Conservation (phyloP, 2,888 invertebrate genomes). For the Volucella zonaria region DNA sequence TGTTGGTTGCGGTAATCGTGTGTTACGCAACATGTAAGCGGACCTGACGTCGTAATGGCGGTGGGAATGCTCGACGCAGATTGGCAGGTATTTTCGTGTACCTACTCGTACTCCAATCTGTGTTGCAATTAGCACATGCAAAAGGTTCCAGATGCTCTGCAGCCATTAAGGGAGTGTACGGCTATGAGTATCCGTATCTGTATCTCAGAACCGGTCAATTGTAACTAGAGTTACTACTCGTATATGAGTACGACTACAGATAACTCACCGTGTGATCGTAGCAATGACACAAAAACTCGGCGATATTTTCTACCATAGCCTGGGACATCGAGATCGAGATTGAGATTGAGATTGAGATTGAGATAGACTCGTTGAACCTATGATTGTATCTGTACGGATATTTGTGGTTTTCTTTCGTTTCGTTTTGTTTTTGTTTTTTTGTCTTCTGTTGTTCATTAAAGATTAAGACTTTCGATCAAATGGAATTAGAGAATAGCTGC, state of each 20-base stretch:
- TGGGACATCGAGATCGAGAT: neutral
- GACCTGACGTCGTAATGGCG: conserved; percentile 63
- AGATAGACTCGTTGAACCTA: neutral
- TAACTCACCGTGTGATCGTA: conserved; percentile 23
- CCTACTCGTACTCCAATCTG: conserved; percentile 25
- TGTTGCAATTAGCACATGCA: conserved; percentile 52
- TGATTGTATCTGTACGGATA: neutral
- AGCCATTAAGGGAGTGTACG: conserved; percentile 53
- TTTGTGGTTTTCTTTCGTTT: neutral
- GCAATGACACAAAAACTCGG: conserved; percentile 39
- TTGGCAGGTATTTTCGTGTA: conserved; percentile 57
- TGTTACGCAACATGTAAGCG: conserved; percentile 71
- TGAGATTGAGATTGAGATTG: conserved; percentile 10
- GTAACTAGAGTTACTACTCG: conserved; percentile 11
- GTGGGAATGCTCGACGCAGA: conserved; percentile 55
- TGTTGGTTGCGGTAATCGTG: conserved; percentile 66
- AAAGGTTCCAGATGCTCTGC: conserved; percentile 63
- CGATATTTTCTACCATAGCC: conserved; percentile 1
- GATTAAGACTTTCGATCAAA: conserved; percentile 26
- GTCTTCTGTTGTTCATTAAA: neutral
- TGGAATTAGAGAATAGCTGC: conserved; percentile 17
- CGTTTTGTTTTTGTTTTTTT: conserved; percentile 4
- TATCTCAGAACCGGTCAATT: conserved; percentile 55
- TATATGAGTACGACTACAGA: neutral
- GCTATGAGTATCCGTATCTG: neutral